Conservation (phyloP, 2,797 vertebrate species). For the Kryptolebias ocellatus region DNA sequence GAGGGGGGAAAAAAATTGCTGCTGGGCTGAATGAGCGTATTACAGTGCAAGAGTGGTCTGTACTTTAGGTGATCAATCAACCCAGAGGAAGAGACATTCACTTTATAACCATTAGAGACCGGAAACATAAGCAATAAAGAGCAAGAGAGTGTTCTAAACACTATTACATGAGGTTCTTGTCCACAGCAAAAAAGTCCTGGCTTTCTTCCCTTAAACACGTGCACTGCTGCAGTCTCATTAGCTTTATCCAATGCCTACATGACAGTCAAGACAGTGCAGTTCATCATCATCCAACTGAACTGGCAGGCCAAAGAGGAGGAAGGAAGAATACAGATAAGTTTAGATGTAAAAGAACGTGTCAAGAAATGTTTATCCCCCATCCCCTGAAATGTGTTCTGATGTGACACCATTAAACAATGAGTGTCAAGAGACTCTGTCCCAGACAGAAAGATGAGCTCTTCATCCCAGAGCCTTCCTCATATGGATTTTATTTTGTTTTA, state of each 20-base stretch:
- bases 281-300: slow-evolving; percentile 61
- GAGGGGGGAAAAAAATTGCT: slow-evolving; percentile 53
- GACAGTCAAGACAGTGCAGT: slow-evolving; percentile 49
- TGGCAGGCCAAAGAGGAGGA: slow-evolving; percentile 34
- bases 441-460: slow-evolving; percentile 50
- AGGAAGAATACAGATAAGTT: slow-evolving; percentile 54
- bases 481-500: slow-evolving; percentile 61
- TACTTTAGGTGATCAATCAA: slow-evolving; percentile 74
- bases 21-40: slow-evolving; percentile 52
- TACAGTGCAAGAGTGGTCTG: slow-evolving; percentile 54
- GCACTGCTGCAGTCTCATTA: slow-evolving; percentile 41
- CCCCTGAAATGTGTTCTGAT: slow-evolving; percentile 46
- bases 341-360: slow-evolving; percentile 22
- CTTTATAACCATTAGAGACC: slow-evolving; percentile 70
- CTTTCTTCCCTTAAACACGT: slow-evolving; percentile 35
- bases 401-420: slow-evolving; percentile 46
- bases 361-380: slow-evolving; percentile 43
- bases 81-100: slow-evolving; percentile 56
- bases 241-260: slow-evolving; percentile 45
- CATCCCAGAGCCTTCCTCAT: slow-evolving; percentile 46
- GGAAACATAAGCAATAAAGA: slow-evolving; percentile 64
- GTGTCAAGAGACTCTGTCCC: slow-evolving; percentile 38
- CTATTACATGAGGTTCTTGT: slow-evolving; percentile 49
- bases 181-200: slow-evolving; percentile 24
- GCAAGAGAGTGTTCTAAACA: slow-evolving; percentile 50